Conservation (phyloP, 2,113 vertebrate genomes). For the Ginglymostoma cirratum region DNA sequence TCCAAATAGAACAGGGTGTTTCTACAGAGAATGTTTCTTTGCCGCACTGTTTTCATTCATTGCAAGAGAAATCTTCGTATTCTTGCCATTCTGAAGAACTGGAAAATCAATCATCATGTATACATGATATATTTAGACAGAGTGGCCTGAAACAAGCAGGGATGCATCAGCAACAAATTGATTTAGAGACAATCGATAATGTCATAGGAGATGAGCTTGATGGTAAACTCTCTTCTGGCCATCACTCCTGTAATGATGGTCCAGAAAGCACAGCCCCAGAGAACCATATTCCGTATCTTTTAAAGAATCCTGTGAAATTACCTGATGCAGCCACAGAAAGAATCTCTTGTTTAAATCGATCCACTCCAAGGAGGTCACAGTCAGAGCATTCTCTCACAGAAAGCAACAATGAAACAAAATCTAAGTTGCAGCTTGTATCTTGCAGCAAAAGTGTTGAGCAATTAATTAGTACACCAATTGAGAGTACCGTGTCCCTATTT, state of each 20-base stretch:
- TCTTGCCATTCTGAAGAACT: slow-evolving; percentile 30
- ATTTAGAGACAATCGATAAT: slow-evolving; percentile 40
- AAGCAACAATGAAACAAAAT: neutral
- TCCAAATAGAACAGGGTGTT: slow-evolving; percentile 18
- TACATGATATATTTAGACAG: too few species aligned
- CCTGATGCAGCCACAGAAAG: neutral
- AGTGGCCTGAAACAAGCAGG: neutral
- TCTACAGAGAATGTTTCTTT: slow-evolving; percentile 40
- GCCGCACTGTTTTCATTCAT: slow-evolving; percentile 19
- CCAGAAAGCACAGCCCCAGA: neutral
- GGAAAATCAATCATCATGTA: neutral
- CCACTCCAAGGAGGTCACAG: neutral
- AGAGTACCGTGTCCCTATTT: neutral
- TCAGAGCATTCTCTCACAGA: slow-evolving; percentile 33
- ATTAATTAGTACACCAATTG: neutral
- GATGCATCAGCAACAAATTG: neutral
- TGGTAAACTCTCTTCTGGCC: slow-evolving; percentile 18
- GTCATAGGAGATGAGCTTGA: slow-evolving; percentile 43
- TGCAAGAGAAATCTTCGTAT: slow-evolving; percentile 39
- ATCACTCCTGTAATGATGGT: neutral
- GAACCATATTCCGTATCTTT: neutral
- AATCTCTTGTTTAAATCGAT: neutral
- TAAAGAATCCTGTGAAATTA: neutral
- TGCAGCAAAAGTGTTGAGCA: neutral
- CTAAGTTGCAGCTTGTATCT: neutral